phyloP scores from a whole-genome alignment of 2,888 invertebrate species.

The Macrophya annulata region DNA sequence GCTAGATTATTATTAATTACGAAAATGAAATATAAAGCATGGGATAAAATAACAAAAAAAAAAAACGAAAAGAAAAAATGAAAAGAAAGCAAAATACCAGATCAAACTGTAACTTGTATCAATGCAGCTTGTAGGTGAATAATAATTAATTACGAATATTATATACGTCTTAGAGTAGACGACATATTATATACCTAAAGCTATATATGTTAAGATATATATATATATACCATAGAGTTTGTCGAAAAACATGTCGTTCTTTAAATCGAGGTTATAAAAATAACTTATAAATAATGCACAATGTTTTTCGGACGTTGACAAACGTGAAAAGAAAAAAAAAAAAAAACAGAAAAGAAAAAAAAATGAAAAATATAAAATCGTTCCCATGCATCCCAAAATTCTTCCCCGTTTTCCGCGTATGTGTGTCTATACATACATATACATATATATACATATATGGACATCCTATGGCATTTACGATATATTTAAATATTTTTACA shows the following conservation, averaged over 20 bases:
- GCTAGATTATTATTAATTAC: neutral
- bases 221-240: neutral
- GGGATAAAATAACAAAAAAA: too few relatives aligned
- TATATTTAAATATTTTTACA: slow-evolving; percentile 41
- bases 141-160: neutral
- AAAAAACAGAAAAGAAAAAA: neutral
- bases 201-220: neutral
- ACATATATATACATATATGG: neutral
- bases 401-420: slow-evolving; percentile 29
- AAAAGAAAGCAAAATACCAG: slow-evolving; percentile 56
- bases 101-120: slow-evolving; percentile 67
- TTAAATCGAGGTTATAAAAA: slow-evolving; percentile 60
- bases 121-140: slow-evolving; percentile 43
- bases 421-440: slow-evolving; percentile 19
- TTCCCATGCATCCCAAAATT: slow-evolving; percentile 1
- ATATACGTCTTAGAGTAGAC: neutral
- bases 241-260: slow-evolving; percentile 43
- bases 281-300: slow-evolving; percentile 74
- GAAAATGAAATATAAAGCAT: neutral
- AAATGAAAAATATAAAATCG: neutral
- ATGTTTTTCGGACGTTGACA: slow-evolving; percentile 77
- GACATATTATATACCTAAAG: too few relatives aligned
- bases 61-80: too few relatives aligned
- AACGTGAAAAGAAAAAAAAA: neutral
- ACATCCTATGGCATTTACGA: neutral